Evolutionary conservation across 2,113 vertebrate species (phyloP), one percentile per base, ranked within the genome.

Genomic region (Phoxinus phoxinus): DNA sequence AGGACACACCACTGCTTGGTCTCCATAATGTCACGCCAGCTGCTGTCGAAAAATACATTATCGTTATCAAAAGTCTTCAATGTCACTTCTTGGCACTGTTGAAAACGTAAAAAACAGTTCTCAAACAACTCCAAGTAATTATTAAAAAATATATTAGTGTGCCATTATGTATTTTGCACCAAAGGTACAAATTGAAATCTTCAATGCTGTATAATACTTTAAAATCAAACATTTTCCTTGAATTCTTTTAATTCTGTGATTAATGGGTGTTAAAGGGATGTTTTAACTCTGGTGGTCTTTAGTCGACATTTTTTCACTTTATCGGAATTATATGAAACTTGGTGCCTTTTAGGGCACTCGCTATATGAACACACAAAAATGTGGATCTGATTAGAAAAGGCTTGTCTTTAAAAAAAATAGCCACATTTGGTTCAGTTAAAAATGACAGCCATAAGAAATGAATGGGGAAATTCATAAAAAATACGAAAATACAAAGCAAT

Each of bases 1-100:
- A 90, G n/a, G 84, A 86, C 71, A 93, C 71, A 56, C 72, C 84
- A 78, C 61, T 86, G 61, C 51, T 35, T 59, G 65, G 71, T 46
- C 73, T 78, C 67, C 88, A 65, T 74, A 59, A 44, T 13, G 15
- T 67, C 48, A 84, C 25, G 71, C 46, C 79, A 83, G 25, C 67
- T 83, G 81, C 13, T 19, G 46, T 17, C 7, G 30, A 25, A 48
- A 15, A 27, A n/a, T 44, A 82, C 12, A 81, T 74, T 53, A 71
- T 35, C 0, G 19, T 72, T n/a, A 72, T 53, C 35, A 32, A 41
- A 25, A 13, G 25, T 59, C 4, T 35, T 78, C 17, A 27, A 4
- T 58, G 32, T 76, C 71, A 73, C 69, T 73, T 25, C 23, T 73
- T 73, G 71, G 37, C 35, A 73, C 23, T 44, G 37, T 44, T 73